A percentile compares a stretch with the other conserved stretches of the same genome.
phyloP scores from a whole-genome alignment of 2,113 vertebrate genomes.

The Turdus rufiventris region DNA sequence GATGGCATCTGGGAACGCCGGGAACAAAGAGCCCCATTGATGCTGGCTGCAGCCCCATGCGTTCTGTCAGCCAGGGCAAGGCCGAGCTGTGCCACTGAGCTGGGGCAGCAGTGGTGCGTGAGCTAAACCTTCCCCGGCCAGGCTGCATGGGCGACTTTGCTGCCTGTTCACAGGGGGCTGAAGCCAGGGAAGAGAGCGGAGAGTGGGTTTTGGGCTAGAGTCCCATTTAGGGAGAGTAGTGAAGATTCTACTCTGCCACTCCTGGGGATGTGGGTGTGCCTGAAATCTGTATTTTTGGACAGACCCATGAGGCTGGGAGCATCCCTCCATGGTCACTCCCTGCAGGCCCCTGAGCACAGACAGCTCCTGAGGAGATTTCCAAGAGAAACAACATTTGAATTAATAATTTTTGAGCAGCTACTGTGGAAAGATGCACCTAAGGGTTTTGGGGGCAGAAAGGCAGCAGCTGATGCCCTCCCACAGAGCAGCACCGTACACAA shows the following conservation, averaged over 20 bases:
- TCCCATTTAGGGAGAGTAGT: neutral
- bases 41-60: neutral
- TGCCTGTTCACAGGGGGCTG: neutral
- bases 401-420: neutral
- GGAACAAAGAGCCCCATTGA: conserved; percentile 68
- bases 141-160: neutral
- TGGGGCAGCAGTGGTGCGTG: neutral
- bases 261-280: neutral
- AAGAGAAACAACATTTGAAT: neutral
- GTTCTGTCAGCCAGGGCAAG: conserved; percentile 23
- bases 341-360: neutral
- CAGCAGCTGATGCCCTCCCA: neutral
- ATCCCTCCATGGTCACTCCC: neutral
- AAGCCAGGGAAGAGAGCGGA: neutral
- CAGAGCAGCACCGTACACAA: accelerated
- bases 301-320: neutral
- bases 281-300: neutral
- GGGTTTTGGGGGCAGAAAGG: neutral
- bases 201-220: neutral
- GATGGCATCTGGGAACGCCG: conserved; percentile 57
- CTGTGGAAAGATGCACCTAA: neutral
- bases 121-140: neutral
- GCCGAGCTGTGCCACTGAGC: neutral
- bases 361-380: neutral
- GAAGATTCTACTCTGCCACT: accelerated